Base-by-base conservation (phyloP, 2,113 vertebrate genomes). In the Pitta sordida region DNA sequence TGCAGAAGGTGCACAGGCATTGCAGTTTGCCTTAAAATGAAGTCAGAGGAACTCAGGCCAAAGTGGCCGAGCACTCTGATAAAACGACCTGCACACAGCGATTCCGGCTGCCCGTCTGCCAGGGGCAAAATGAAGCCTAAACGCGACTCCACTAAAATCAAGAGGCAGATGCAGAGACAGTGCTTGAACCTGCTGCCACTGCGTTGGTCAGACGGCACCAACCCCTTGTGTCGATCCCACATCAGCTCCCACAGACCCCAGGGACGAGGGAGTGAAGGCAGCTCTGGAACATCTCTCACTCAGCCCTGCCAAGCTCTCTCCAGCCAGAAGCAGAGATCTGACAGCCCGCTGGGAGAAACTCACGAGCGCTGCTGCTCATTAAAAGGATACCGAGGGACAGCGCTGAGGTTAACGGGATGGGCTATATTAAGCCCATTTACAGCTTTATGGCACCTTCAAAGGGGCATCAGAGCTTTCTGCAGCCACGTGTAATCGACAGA, bases 171-270 rank as follows among this genome's bases (percentile, higher is more conserved):
- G 1, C 9, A 11, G 15, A 29, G 51, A n/a, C 1, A 2, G 16
- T 13, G 20, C 79, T 30, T 29, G 44, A 65, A 49, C 8, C 29
- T 0, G 0, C 8, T 12, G 51, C 10, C 26, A 3, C 23, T 26
- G 43, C 5, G 0, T 2, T 22, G 29, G 20, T 11, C 86, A n/a
- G 32, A 78, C 41, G 0, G 0, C 49, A 30, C 6, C 36, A 10
- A 24, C 32, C 12, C 17, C 37, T 69, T 3, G 0, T 21, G 18
- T 9, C 32, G 10, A 10, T 5, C 13, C 39, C 60, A 10, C n/a
- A 17, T 10, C 15, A 41, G 16, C 12, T 67, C 55, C 30, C 1
- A 1, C n/a, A 68, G 60, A 9, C 11, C 20, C 11, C 56, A 24
- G 27, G 23, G 65, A 46, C 0, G 0, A 79, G 23, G 23, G 34